phyloP scores from a whole-genome alignment of 2,113 vertebrate species.

The Arenaria interpres region DNA sequence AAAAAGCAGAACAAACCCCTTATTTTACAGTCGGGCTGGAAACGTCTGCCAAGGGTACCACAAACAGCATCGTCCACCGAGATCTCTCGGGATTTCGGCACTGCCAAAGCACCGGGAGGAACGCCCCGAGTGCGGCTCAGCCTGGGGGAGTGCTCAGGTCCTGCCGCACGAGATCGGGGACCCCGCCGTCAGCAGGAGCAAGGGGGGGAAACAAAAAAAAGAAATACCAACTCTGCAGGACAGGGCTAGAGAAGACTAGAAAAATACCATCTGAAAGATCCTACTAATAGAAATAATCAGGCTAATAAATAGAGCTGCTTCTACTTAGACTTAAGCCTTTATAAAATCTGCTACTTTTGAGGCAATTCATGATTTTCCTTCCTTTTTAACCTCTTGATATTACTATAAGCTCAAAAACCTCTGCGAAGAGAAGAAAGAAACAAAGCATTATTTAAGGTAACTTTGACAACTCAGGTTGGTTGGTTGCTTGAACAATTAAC shows the following conservation, averaged over 20 bases:
- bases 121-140: background rate
- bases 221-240: background rate
- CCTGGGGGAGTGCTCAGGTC: background rate
- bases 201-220: background rate
- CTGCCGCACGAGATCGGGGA: background rate
- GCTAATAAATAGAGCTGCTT: background rate
- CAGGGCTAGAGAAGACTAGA: background rate
- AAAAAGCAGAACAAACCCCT: background rate
- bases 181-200: fast-evolving
- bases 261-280: background rate
- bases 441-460: background rate
- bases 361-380: background rate
- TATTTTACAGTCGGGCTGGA: background rate
- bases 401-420: background rate
- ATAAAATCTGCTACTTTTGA: background rate
- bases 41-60: background rate
- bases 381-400: background rate
- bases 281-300: background rate
- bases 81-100: background rate
- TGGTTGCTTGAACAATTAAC: background rate
- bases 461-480: background rate
- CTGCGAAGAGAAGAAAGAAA: background rate
- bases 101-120: background rate
- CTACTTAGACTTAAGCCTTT: background rate
- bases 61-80: fast-evolving